Base-by-base conservation (phyloP, 2,888 invertebrate species). In the Polydrusus pterygomalis region DNA sequence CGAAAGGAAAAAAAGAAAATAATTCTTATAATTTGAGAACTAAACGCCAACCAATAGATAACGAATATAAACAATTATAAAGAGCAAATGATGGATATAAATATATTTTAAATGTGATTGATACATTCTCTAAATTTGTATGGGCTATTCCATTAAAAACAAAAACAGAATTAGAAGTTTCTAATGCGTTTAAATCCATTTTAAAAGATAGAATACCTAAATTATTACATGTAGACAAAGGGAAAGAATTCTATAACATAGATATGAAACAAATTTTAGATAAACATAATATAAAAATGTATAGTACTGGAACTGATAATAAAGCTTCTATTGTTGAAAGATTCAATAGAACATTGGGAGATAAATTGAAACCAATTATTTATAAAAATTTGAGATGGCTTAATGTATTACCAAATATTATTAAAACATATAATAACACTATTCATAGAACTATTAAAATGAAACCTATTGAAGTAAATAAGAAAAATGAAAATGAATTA, bases 71-170 rank as follows among this genome's bases (percentile, higher is more conserved):
- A 5, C 25, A 25, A 25, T 25, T 25, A 25, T 25, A 3, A 5
- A 25, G 25, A 25, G 25, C 25, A 25, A 25, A 25, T 25, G 25
- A 25, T 25, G 25, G 25, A 25, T 40, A 40, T 40, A 40, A 40
- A 40, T 40, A 40, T 40, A 40, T 40, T 40, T 11, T 40, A 40
- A 40, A 40, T 40, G 40, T 40, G 40, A 40, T 40, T 40, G 40
- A 40, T 40, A 40, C 40, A 40, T 40, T 40, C 40, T n/a, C n/a
- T n/a, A n/a, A n/a, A n/a, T n/a, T n/a, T n/a, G n/a, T n/a, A n/a
- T n/a, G n/a, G n/a, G n/a, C n/a, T 40, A 40, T 40, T 40, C 40
- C 40, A 40, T 40, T 40, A 40, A 40, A 40, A 40, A 40, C 40
- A 40, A 40, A 40, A 40, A 40, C 40, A 40, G 40, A 8, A 40